These are phyloP conservation scores for Philypnodon macrostomus DNA, from an alignment of 2,797 vertebrate genomes.

Conservation along the genomic window DNA sequence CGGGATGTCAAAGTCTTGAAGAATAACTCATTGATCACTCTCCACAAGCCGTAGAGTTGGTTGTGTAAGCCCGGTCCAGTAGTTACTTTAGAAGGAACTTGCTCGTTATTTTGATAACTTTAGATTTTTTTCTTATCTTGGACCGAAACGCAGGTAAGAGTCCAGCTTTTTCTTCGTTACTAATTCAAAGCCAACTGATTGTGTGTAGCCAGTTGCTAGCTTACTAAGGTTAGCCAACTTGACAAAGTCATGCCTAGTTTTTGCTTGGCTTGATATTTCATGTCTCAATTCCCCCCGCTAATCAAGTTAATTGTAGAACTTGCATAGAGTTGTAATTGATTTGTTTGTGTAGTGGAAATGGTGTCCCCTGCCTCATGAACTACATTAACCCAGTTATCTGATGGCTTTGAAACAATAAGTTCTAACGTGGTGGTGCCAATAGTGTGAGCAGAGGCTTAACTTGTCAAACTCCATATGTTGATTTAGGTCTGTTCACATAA, in stretches of 20 bases:
- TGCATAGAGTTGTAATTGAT: neutral
- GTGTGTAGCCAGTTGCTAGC: conserved; percentile 45
- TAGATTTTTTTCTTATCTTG: conserved; percentile 49
- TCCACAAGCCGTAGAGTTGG: conserved; percentile 59
- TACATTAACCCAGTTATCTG: neutral
- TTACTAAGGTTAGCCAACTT: conserved; percentile 62
- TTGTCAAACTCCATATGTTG: conserved; percentile 17
- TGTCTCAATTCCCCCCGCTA: neutral
- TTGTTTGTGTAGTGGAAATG: neutral
- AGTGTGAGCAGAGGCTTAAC: conserved; percentile 34
- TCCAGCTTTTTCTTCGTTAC: conserved; percentile 5
- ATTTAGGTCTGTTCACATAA: too few relatives aligned
- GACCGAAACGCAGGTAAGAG: conserved; percentile 66
- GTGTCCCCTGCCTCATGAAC: neutral
- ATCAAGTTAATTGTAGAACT: neutral
- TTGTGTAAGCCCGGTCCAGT: conserved; percentile 30
- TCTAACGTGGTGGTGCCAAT: conserved; percentile 42
- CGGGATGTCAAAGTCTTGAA: conserved; percentile 78
- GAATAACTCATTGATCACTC: conserved; percentile 80
- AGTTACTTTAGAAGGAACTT: conserved; percentile 52
- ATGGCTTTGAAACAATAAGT: conserved; percentile 32
- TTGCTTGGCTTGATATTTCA: conserved; percentile 15
- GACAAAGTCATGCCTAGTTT: conserved; percentile 55
- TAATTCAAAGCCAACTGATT: conserved; percentile 48
- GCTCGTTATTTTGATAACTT: conserved; percentile 29